Evolutionary conservation across 2,888 invertebrate species (phyloP).

Genomic region (Caenorhabditis sp.): DNA sequence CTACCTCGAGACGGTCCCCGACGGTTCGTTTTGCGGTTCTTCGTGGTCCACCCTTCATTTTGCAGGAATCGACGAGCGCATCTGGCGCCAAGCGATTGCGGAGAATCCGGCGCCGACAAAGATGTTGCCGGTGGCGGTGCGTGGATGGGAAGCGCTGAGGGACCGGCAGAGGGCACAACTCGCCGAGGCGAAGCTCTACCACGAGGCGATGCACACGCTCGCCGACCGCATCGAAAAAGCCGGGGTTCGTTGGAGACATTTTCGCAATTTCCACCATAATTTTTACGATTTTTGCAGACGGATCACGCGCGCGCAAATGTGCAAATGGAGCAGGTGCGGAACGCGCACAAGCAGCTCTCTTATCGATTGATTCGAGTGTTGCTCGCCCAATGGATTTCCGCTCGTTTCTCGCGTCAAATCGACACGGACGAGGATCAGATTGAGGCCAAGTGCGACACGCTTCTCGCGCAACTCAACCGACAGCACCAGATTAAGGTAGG

Average conservation of each 20-base stretch:
- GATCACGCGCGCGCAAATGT: slow-evolving; percentile 36
- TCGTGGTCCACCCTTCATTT: not conserved
- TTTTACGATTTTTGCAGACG: slow-evolving; percentile 14
- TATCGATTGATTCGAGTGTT: slow-evolving; percentile 55
- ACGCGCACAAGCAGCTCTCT: slow-evolving; percentile 47
- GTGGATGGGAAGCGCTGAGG: slow-evolving; percentile 86
- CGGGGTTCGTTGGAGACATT: slow-evolving; percentile 9
- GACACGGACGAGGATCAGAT: slow-evolving; percentile 81
- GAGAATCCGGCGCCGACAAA: slow-evolving; percentile 94
- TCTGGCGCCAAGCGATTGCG: slow-evolving; percentile 95
- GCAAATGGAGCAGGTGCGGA: slow-evolving; percentile 36
- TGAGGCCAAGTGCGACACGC: slow-evolving; percentile 89
- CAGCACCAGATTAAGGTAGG: slow-evolving; percentile 91
- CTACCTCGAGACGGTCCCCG: slow-evolving; percentile 59
- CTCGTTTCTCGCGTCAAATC: slow-evolving; percentile 60
- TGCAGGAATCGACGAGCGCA: slow-evolving; percentile 82
- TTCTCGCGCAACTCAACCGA: slow-evolving; percentile 89
- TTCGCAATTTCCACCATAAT: not conserved
- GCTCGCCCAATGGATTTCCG: slow-evolving; percentile 56
- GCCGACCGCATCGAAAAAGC: slow-evolving; percentile 29
- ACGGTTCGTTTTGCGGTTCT: slow-evolving; percentile 34
- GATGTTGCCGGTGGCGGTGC: slow-evolving; percentile 93
- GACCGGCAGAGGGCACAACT: slow-evolving; percentile 82
- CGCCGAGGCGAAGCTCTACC: slow-evolving; percentile 51
- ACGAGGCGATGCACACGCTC: slow-evolving; percentile 32